Conservation (phyloP, 2,113 vertebrate genomes). For the Bambusicola thoracicus region DNA sequence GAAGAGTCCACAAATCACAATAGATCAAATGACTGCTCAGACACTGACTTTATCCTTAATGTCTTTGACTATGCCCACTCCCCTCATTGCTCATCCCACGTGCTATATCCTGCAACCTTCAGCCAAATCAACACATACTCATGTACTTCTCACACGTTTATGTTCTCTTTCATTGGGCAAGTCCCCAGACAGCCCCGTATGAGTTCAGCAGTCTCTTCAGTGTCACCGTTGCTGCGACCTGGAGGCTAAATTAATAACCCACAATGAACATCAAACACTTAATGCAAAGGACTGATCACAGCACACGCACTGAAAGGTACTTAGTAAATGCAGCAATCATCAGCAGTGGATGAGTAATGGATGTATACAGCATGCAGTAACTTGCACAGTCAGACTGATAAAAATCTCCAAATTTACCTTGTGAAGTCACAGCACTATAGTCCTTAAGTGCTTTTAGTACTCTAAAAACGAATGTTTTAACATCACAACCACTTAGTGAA, state of each 20-base stretch:
- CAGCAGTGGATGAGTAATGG: neutral
- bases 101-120: neutral
- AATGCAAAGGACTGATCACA: neutral
- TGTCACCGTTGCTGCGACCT: fast-evolving
- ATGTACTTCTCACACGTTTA: neutral
- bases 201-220: neutral
- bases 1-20: neutral
- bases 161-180: neutral
- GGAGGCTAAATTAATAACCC: neutral
- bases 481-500: neutral
- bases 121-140: neutral
- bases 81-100: neutral
- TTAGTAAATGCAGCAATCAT: neutral
- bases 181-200: neutral
- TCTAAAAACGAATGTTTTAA: neutral
- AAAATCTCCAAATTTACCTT: neutral
- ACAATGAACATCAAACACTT: neutral
- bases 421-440: neutral
- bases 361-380: neutral
- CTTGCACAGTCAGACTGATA: neutral
- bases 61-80: neutral
- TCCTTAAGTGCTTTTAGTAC: neutral
- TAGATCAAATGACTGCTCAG: neutral
- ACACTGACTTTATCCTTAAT: neutral
- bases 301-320: neutral